Conservation (phyloP, 2,888 invertebrate genomes). For the Noctua janthina region DNA sequence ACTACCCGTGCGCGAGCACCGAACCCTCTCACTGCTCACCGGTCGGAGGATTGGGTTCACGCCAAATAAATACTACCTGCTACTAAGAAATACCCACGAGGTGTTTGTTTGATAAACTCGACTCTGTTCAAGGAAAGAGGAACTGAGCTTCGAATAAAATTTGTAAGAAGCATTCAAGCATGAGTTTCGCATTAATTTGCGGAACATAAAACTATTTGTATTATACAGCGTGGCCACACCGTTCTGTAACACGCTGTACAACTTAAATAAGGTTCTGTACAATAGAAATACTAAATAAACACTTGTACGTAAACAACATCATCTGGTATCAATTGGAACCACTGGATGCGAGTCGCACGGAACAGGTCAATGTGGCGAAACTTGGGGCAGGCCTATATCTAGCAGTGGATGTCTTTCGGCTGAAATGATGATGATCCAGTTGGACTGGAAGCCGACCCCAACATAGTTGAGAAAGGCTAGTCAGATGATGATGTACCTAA, state of each 20-base stretch:
- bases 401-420: no score
- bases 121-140: conserved; percentile 18
- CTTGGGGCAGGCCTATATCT: no score
- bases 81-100: conserved; percentile 13
- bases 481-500: background rate
- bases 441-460: background rate
- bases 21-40: background rate
- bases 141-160: background rate
- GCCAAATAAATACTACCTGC: conserved; percentile 32
- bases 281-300: background rate
- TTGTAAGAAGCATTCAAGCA: background rate
- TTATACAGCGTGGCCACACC: background rate
- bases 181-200: background rate
- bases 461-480: background rate
- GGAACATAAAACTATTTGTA: background rate
- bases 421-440: no score
- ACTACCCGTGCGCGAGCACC: conserved; percentile 6
- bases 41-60: conserved; percentile 30
- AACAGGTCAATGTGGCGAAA: no score
- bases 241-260: background rate
- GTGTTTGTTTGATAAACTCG: conserved; percentile 13
- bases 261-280: background rate
- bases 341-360: no score
- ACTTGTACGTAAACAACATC: background rate
- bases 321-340: background rate